These are phyloP conservation scores for Takifugu bimaculatus DNA, from an alignment of 2,113 vertebrate species.

Conservation along the genomic window DNA sequence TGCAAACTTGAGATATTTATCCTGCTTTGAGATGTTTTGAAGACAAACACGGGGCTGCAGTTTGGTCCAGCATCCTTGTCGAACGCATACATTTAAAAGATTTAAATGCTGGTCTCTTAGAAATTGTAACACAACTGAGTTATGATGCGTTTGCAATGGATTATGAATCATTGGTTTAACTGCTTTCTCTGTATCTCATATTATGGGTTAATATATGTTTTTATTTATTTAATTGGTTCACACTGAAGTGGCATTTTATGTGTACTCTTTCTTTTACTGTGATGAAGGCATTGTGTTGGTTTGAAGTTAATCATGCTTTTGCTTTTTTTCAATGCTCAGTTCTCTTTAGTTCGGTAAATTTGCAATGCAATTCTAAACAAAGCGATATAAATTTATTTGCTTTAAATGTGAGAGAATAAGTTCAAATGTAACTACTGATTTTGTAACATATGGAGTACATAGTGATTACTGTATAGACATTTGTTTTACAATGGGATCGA, in stretches of 20 bases:
- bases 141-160: background rate
- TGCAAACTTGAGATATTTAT: too few relatives aligned
- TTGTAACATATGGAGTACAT: conserved; percentile 46
- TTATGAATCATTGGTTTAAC: conserved; percentile 26
- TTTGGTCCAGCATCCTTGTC: conserved; percentile 6
- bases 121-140: too few relatives aligned
- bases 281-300: conserved; percentile 43
- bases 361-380: conserved; percentile 43
- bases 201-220: conserved; percentile 24
- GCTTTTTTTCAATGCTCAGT: conserved; percentile 32
- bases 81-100: conserved; percentile 15
- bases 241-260: conserved; percentile 27
- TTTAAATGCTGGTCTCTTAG: conserved; percentile 6
- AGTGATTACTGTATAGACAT: conserved; percentile 30
- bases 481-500: conserved; percentile 26
- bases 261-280: conserved; percentile 28
- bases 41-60: conserved; percentile 14
- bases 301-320: conserved; percentile 45
- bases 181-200: conserved; percentile 23
- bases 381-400: conserved; percentile 52
- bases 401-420: conserved; percentile 31
- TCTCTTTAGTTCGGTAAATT: conserved; percentile 43
- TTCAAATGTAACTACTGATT: conserved; percentile 54
- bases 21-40: conserved; percentile 2
- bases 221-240: conserved; percentile 56